A percentile compares a stretch with the other conserved stretches of the same genome.
phyloP scores from a whole-genome alignment of 2,113 vertebrate genomes.

The Alouatta palliata region DNA sequence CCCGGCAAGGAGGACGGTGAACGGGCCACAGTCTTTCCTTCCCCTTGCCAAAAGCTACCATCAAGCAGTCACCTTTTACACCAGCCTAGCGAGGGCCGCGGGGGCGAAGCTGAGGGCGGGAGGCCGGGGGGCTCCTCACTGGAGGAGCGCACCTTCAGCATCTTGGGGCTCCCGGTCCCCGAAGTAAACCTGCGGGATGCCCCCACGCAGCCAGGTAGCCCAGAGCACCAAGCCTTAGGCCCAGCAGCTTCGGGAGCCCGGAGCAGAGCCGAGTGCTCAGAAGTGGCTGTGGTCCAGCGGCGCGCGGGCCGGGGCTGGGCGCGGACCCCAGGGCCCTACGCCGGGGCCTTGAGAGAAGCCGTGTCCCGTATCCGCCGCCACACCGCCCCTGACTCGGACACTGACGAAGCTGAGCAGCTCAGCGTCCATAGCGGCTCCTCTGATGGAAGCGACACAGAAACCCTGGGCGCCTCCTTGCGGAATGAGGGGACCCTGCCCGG shows the following conservation, averaged over 20 bases:
- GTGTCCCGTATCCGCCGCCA: conserved; percentile 93
- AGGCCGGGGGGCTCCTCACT: conserved; percentile 66
- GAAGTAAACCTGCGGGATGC: conserved; percentile 20
- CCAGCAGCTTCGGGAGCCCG: neutral
- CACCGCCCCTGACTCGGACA: conserved; percentile 95
- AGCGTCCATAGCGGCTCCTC: conserved; percentile 79
- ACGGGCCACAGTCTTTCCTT: neutral
- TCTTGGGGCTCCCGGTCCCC: conserved; percentile 79
- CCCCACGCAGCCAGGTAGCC: neutral
- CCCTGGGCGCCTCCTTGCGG: conserved; percentile 78
- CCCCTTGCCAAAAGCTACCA: conserved; percentile 16
- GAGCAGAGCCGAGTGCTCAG: neutral
- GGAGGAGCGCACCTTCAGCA: conserved; percentile 81
- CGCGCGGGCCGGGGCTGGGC: conserved; percentile 24
- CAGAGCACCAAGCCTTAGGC: neutral
- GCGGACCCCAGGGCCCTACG: conserved; percentile 76
- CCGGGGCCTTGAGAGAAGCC: conserved; percentile 88
- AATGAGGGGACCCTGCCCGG: conserved; percentile 35
- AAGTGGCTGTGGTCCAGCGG: neutral
- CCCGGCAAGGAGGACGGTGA: conserved; percentile 21
- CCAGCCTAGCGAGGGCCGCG: neutral
- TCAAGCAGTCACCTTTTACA: neutral
- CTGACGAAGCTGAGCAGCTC: conserved; percentile 87
- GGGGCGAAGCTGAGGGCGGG: conserved; percentile 6
- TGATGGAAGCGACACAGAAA: conserved; percentile 84